phyloP scores from a whole-genome alignment of 2,113 vertebrate species.

The Prinia subflava region DNA sequence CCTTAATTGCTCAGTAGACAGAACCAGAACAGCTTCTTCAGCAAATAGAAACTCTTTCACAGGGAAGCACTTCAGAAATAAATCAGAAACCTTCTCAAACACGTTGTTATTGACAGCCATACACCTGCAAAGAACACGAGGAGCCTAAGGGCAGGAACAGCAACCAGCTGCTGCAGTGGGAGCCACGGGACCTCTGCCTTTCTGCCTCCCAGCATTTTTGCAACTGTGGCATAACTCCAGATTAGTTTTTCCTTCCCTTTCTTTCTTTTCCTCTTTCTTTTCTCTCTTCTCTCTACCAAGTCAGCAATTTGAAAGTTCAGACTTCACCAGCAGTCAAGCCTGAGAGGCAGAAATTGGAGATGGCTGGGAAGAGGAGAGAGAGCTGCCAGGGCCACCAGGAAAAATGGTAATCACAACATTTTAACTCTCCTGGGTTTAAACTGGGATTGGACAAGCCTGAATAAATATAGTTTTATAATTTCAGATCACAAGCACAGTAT shows the following conservation, averaged over 20 bases:
- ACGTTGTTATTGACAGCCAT: not conserved
- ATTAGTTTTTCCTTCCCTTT: not conserved
- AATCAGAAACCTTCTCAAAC: not conserved
- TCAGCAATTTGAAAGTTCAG: not conserved
- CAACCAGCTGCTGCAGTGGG: not conserved
- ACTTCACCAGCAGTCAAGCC: not conserved
- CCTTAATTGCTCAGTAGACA: not conserved
- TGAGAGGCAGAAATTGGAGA: not conserved
- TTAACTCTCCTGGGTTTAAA: not conserved
- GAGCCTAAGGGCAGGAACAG: not conserved
- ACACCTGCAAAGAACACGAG: not conserved
- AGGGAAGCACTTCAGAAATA: not conserved
- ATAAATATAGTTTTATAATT: not conserved
- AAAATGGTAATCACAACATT: not conserved
- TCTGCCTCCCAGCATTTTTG: not conserved
- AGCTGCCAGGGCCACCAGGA: not conserved
- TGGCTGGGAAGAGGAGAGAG: not conserved
- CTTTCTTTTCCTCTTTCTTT: conserved; percentile 34
- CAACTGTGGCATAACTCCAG: not conserved
- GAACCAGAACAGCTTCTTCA: not conserved
- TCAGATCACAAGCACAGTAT: not conserved
- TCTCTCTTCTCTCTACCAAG: not conserved
- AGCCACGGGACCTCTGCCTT: not conserved
- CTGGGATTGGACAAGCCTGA: not conserved
- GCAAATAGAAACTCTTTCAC: not conserved